Percentiles rank a stretch among this genome's conserved stretches.
Conservation (phyloP, 2,888 invertebrate genomes). For the Tineola bisselliella region DNA sequence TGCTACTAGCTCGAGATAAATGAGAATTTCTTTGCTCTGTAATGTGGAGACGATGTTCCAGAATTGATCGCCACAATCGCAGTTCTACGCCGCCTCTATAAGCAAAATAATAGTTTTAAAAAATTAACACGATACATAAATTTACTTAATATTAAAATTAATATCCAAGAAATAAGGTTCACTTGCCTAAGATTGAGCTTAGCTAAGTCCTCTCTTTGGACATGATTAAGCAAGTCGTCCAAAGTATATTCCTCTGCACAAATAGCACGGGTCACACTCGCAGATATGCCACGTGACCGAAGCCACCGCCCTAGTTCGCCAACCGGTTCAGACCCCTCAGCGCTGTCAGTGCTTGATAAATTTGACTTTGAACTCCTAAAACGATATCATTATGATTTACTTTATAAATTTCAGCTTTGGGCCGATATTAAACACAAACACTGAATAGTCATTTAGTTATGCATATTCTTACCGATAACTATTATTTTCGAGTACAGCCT, state of each 20-base stretch:
- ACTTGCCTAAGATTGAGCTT: constrained; percentile 80
- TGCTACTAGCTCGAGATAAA: constrained; percentile 45
- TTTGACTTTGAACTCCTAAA: neutral
- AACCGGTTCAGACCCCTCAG: neutral
- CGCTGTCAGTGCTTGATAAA: neutral
- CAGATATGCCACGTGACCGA: constrained; percentile 73
- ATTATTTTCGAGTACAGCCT: neutral
- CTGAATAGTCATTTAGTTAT: neutral
- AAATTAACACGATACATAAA: too few relatives aligned
- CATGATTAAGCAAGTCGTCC: constrained; percentile 80
- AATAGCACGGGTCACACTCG: constrained; percentile 73
- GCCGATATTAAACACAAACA: too few relatives aligned
- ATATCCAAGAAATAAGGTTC: neutral
- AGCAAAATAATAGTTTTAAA: too few relatives aligned
- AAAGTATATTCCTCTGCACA: constrained; percentile 80
- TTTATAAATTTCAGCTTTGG: too few relatives aligned
- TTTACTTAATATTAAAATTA: constrained; percentile 13
- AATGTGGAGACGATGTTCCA: constrained; percentile 61
- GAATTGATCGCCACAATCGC: constrained; percentile 84
- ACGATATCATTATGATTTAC: neutral
- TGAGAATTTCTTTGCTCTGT: constrained; percentile 25
- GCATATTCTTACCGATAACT: neutral
- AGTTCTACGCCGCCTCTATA: constrained; percentile 84
- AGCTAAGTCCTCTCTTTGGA: constrained; percentile 84
- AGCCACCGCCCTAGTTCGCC: constrained; percentile 75